Evolutionary conservation across 2,797 vertebrate genomes (phyloP).

Genomic region (Buphagus erythrorhynchus): DNA sequence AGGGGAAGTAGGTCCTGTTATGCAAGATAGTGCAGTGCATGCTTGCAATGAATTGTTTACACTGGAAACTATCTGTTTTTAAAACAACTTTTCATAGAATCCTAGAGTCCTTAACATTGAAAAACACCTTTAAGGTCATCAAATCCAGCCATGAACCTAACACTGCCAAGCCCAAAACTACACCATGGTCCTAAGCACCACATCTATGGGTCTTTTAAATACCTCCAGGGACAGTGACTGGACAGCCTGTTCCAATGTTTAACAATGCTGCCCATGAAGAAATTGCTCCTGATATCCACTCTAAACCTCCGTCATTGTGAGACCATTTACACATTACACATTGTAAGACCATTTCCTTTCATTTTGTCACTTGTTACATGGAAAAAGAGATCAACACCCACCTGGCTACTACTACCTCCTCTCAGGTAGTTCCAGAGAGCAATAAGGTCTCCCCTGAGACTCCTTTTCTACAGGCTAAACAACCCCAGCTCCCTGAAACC

Average conservation of each 20-base stretch:
- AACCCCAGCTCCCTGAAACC: not conserved
- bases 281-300: not conserved
- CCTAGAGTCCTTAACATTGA: not conserved
- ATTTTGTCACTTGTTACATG: not conserved
- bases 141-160: not conserved
- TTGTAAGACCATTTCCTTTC: not conserved
- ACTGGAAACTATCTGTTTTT: not conserved
- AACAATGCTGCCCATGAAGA: not conserved
- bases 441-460: not conserved
- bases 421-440: accelerated
- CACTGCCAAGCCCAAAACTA: not conserved
- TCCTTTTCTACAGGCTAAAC: not conserved
- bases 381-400: not conserved
- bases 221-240: not conserved
- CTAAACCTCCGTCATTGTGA: not conserved
- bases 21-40: no score
- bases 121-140: not conserved
- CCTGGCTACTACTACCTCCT: accelerated
- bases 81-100: not conserved
- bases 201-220: accelerated
- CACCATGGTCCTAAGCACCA: not conserved
- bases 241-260: not conserved
- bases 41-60: not conserved
- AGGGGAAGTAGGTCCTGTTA: not conserved
- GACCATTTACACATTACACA: accelerated